A percentile compares a stretch with the other conserved stretches of the same genome.
Evolutionary conservation across 2,797 vertebrate genomes (phyloP).

Genomic region (Cichlasoma orientale): DNA sequence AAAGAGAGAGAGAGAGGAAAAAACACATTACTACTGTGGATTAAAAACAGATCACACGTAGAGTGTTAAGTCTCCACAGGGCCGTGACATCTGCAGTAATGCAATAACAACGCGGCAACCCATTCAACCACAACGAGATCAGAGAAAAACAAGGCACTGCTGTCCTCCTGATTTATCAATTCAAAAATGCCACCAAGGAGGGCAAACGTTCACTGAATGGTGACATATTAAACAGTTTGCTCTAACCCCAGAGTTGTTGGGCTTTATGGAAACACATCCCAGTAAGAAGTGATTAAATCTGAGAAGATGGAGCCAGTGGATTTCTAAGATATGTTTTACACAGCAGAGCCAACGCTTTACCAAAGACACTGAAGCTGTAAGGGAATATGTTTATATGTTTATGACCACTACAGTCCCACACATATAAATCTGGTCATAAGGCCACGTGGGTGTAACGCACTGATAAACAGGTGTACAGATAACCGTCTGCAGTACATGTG

Average conservation of each 20-base stretch:
- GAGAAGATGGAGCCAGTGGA: neutral
- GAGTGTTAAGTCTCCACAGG: neutral
- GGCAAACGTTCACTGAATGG: neutral
- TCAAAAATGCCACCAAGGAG: rapidly evolving
- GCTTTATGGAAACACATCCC: neutral
- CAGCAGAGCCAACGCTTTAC: neutral
- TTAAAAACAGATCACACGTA: conserved; percentile 38
- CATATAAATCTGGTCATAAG: neutral
- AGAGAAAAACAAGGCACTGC: neutral
- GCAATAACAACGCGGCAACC: neutral
- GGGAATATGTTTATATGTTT: neutral
- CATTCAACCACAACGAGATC: neutral
- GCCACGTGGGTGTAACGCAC: neutral
- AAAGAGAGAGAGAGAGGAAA: neutral
- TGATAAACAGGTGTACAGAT: too few relatives aligned
- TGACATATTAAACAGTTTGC: neutral
- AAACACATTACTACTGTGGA: conserved; percentile 14
- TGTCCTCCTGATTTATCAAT: neutral
- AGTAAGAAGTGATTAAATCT: neutral
- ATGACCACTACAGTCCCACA: neutral
- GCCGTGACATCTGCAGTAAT: conserved; percentile 24
- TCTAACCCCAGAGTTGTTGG: neutral
- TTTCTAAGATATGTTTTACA: neutral
- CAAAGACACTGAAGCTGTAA: neutral
- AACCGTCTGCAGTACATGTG: too few relatives aligned